These are phyloP conservation scores for Oxygymnocypris stewartii DNA, from an alignment of 2,113 vertebrate genomes.

Conservation along the genomic window DNA sequence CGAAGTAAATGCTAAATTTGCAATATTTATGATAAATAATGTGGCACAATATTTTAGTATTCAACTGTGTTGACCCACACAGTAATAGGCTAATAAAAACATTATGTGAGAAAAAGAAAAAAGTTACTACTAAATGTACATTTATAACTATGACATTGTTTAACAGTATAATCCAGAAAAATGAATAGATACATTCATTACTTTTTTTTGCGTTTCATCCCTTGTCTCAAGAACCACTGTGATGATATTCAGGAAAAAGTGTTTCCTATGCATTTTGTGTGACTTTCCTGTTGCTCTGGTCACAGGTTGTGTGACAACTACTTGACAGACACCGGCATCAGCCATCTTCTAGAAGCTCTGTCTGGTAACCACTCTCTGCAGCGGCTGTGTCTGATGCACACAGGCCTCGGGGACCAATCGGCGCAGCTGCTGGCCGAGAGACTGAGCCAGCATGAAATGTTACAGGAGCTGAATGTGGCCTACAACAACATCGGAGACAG, in stretches of 20 bases:
- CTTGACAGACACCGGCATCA: constrained; percentile 74
- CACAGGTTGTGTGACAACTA: constrained; percentile 88
- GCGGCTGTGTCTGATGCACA: constrained; percentile 87
- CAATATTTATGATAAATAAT: not conserved
- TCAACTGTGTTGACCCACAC: not conserved
- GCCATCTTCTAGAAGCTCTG: constrained; percentile 79
- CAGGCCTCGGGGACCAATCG: constrained; percentile 79
- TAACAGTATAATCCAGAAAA: not conserved
- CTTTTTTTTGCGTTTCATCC: not conserved
- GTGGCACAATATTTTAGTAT: not conserved
- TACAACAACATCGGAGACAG: constrained; percentile 87
- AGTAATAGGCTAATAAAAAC: not conserved
- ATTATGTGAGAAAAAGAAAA: not conserved
- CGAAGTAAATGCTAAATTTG: not conserved
- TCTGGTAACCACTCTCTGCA: constrained; percentile 80
- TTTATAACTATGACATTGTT: not conserved
- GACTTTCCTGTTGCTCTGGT: not conserved
- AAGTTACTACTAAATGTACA: not conserved
- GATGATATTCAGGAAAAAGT: not conserved
- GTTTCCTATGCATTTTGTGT: not conserved
- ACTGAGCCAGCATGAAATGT: constrained; percentile 73
- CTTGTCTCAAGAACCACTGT: not conserved
- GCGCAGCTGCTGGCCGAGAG: constrained; percentile 76
- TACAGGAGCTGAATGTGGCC: constrained; percentile 90
- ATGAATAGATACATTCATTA: not conserved